These are phyloP conservation scores for Vireo altiloquus DNA, from an alignment of 2,113 vertebrate genomes.

Conservation along the genomic window DNA sequence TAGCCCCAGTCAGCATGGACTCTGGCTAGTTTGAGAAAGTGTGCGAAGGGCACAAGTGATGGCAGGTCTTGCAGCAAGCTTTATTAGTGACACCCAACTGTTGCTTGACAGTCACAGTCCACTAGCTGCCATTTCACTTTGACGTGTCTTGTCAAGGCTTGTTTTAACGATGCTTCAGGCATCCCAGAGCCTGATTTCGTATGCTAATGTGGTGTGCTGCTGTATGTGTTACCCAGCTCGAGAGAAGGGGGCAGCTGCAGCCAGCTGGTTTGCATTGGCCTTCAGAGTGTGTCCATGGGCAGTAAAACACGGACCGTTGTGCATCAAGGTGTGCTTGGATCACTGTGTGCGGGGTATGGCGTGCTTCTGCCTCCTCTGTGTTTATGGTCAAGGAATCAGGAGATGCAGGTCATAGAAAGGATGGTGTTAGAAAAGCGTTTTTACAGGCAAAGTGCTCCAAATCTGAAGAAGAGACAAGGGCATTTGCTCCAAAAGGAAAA, in stretches of 20 bases:
- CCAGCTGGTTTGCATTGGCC: neutral
- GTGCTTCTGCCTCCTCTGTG: neutral
- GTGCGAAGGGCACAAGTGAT: neutral
- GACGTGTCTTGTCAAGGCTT: neutral
- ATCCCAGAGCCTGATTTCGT: slow-evolving; percentile 20
- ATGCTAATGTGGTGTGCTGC: slow-evolving; percentile 34
- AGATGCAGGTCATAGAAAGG: neutral
- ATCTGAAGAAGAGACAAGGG: neutral
- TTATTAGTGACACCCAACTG: slow-evolving; percentile 7
- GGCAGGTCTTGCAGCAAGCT: neutral
- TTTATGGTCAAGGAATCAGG: neutral
- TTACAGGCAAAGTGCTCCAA: neutral
- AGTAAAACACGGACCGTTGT: neutral
- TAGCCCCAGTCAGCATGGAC: neutral
- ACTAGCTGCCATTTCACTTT: slow-evolving; percentile 6
- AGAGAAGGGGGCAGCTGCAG: neutral
- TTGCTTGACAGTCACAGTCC: neutral
- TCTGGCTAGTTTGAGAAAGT: neutral
- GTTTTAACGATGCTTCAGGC: slow-evolving; percentile 29
- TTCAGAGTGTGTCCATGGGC: neutral
- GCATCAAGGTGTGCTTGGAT: neutral
- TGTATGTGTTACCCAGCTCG: neutral
- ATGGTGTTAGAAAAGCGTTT: neutral
- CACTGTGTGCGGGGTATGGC: neutral
- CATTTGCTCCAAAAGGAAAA: slow-evolving; percentile 2